Conservation (phyloP, 1,140 invertebrate genomes). For the Lanistes nyassanus region DNA sequence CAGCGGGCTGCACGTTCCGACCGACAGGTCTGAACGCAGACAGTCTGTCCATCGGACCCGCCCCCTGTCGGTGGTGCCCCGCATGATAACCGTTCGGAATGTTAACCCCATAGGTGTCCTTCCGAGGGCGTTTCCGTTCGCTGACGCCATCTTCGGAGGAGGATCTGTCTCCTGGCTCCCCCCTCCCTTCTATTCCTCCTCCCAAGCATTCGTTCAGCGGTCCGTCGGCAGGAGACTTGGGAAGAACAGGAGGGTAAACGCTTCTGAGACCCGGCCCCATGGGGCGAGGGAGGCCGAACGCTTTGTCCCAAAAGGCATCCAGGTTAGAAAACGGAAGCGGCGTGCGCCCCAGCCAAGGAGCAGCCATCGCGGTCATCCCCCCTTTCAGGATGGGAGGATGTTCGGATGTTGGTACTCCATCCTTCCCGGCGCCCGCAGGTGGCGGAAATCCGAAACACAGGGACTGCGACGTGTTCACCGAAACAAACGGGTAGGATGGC, state of each 20-base stretch:
- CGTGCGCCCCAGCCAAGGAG: constrained; percentile 30
- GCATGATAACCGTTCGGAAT: constrained; percentile 16
- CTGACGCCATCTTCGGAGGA: background rate
- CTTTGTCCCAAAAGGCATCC: constrained; percentile 37
- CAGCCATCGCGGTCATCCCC: constrained; percentile 3
- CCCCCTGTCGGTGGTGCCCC: constrained; percentile 1
- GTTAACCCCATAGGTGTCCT: constrained; percentile 17
- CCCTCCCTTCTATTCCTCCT: constrained; percentile 8
- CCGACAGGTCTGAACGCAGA: constrained; percentile 43
- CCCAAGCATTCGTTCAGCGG: background rate
- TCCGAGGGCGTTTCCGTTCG: background rate
- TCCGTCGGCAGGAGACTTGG: background rate
- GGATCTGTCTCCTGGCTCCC: background rate
- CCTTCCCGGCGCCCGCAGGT: constrained; percentile 10
- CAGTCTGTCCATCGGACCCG: constrained; percentile 23
- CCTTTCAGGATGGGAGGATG: constrained; percentile 14
- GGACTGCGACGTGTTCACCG: constrained; percentile 35
- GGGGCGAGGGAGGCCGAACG: constrained; percentile 28
- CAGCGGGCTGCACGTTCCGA: constrained; percentile 1
- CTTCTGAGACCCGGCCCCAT: constrained; percentile 8
- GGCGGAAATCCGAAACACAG: constrained; percentile 37
- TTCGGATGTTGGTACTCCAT: constrained; percentile 15
- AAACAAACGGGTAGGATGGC: constrained; percentile 35
- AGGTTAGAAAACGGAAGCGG: constrained; percentile 29
- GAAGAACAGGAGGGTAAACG: constrained; percentile 9